Percentiles rank a stretch among this genome's conserved stretches.
These are phyloP conservation scores for Planococcus citri DNA, from an alignment of 1,140 invertebrate species.

Conservation along the genomic window DNA sequence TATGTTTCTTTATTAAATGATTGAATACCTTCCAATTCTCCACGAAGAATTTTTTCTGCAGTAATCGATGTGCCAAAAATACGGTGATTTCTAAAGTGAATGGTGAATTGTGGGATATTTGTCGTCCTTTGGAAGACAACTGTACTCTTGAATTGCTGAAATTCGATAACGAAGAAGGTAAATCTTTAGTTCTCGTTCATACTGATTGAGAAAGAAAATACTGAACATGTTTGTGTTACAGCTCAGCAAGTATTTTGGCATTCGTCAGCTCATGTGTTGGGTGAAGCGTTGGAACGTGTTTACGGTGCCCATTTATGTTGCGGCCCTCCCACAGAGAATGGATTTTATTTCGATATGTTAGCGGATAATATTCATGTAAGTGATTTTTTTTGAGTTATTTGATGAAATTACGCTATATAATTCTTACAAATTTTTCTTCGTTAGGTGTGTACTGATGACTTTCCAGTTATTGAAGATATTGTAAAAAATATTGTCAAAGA, in stretches of 20 bases:
- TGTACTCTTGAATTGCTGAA: slow-evolving; percentile 78
- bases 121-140: slow-evolving; percentile 79
- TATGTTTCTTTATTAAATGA: neutral
- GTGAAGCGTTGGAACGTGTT: slow-evolving; percentile 90
- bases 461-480: slow-evolving; percentile 67
- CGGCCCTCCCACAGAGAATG: slow-evolving; percentile 93
- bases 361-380: slow-evolving; percentile 48
- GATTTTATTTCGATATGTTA: slow-evolving; percentile 98
- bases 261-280: slow-evolving; percentile 93
- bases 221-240: slow-evolving; percentile 19
- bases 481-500: slow-evolving; percentile 83
- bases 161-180: slow-evolving; percentile 81
- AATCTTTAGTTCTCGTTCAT: too few species aligned
- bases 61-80: slow-evolving; percentile 86
- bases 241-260: slow-evolving; percentile 97
- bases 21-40: neutral
- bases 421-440: slow-evolving; percentile 26
- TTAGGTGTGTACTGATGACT: slow-evolving; percentile 75
- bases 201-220: too few species aligned
- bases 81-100: slow-evolving; percentile 93
- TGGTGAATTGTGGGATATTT: slow-evolving; percentile 89
- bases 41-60: slow-evolving; percentile 35
- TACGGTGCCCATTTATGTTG: slow-evolving; percentile 97
- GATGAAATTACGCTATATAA: slow-evolving; percentile 9
- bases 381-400: neutral